Conservation (phyloP, 2,113 vertebrate genomes). For the Carassius carassius region DNA sequence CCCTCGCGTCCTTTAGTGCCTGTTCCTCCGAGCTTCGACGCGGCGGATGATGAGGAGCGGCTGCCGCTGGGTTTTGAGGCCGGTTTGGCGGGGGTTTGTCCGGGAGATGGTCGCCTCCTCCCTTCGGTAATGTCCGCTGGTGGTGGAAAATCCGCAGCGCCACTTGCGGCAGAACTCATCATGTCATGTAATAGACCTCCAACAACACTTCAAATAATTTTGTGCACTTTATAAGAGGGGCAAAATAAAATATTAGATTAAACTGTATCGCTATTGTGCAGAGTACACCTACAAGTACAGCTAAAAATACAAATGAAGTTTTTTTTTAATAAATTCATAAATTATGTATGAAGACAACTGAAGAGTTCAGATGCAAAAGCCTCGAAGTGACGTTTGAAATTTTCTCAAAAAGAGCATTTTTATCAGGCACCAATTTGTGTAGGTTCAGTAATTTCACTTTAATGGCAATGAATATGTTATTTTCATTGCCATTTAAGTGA, state of each 20-base stretch:
- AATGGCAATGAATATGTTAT: no score
- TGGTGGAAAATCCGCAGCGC: constrained; percentile 74
- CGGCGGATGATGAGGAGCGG: constrained; percentile 39
- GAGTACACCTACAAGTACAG: not conserved
- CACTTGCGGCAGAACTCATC: constrained; percentile 62
- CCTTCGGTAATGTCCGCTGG: constrained; percentile 67
- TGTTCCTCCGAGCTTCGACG: constrained; percentile 45
- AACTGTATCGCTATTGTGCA: not conserved
- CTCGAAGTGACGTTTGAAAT: no score
- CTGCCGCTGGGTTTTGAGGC: constrained; percentile 49
- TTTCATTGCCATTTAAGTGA: no score
- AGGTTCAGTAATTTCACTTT: no score
- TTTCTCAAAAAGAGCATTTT: no score
- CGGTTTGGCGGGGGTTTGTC: constrained; percentile 64
- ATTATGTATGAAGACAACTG: no score
- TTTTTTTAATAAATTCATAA: no score
- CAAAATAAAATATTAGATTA: not conserved
- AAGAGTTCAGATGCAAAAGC: no score
- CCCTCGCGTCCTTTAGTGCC: constrained; percentile 18
- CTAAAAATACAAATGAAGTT: no score
- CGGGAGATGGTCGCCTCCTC: constrained; percentile 75
- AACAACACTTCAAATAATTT: not conserved
- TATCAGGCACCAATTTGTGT: no score
- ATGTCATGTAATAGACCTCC: constrained; percentile 43
- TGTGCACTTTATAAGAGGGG: not conserved